These are phyloP conservation scores for Oostethus manadensis DNA, from an alignment of 2,113 vertebrate species.

Conservation along the genomic window DNA sequence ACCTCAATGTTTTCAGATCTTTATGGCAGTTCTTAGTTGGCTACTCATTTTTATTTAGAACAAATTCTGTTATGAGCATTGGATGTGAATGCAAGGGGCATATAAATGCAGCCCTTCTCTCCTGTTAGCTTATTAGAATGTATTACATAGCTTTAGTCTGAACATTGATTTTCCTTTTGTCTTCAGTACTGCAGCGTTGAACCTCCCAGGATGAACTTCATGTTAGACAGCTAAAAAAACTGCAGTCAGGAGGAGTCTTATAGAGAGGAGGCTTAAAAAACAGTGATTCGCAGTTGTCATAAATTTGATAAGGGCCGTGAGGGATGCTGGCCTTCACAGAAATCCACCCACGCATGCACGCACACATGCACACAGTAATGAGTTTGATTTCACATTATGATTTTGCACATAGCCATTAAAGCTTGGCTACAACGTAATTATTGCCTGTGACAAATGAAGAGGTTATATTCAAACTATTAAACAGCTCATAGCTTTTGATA, in stretches of 20 bases:
- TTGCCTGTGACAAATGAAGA: conserved; percentile 75
- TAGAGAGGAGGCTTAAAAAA: conserved; percentile 46
- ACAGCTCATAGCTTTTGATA: conserved; percentile 73
- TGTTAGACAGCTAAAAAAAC: conserved; percentile 22
- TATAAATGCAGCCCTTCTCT: conserved; percentile 51
- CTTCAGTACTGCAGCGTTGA: conserved; percentile 37
- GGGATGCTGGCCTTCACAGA: conserved; percentile 41
- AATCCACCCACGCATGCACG: conserved; percentile 32
- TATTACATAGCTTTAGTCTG: conserved; percentile 32
- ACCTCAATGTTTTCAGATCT: conserved; percentile 43
- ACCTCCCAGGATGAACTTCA: conserved; percentile 16
- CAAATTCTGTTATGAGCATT: conserved; percentile 52
- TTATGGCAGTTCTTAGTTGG: conserved; percentile 61
- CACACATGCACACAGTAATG: conserved; percentile 49
- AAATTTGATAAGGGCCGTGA: conserved; percentile 38
- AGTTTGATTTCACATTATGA: conserved; percentile 64
- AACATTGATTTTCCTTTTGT: conserved; percentile 28
- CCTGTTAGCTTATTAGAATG: conserved; percentile 58
- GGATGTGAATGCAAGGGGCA: conserved; percentile 54
- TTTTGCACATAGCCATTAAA: conserved; percentile 64
- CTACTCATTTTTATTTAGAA: conserved; percentile 69
- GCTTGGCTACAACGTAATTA: conserved; percentile 70
- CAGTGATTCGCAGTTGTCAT: conserved; percentile 36
- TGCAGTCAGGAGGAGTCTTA: conserved; percentile 6
- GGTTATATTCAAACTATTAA: conserved; percentile 71